A percentile compares a stretch with the other conserved stretches of the same genome.
These are phyloP conservation scores for Prionace glauca DNA, from an alignment of 2,797 vertebrate genomes.

Conservation along the genomic window DNA sequence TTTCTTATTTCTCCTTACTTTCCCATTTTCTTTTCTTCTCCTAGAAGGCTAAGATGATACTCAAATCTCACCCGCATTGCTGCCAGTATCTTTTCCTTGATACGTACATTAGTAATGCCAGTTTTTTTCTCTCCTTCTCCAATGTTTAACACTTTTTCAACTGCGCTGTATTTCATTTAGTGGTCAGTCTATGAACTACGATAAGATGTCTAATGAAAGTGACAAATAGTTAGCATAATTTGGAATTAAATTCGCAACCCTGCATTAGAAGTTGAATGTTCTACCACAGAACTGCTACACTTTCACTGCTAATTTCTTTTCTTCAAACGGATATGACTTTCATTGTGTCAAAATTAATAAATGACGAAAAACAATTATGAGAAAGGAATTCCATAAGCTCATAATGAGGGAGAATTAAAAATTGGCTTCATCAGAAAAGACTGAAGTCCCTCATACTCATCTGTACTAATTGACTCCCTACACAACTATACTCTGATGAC, in stretches of 20 bases:
- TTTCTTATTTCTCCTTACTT: not conserved
- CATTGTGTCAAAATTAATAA: not conserved
- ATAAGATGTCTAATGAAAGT: not conserved
- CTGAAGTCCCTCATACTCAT: constrained; percentile 15
- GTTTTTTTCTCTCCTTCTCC: not conserved
- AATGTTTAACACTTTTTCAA: not conserved
- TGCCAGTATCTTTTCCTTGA: not conserved
- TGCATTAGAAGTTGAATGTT: not conserved
- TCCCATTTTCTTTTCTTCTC: not conserved
- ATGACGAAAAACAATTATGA: not conserved
- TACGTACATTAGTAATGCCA: not conserved
- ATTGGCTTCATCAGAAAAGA: not conserved
- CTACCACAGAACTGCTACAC: not conserved
- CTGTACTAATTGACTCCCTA: not conserved
- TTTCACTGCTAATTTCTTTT: not conserved
- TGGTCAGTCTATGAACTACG: not conserved
- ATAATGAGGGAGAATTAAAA: not conserved
- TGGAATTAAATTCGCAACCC: not conserved
- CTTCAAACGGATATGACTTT: not conserved
- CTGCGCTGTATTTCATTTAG: not conserved
- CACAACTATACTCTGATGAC: constrained; percentile 46
- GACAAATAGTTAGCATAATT: too few relatives aligned
- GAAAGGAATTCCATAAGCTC: not conserved
- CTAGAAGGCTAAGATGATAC: not conserved
- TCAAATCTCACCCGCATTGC: not conserved